Base-by-base conservation (phyloP, 2,888 invertebrate genomes). In the Agonopterix alstromeriana region DNA sequence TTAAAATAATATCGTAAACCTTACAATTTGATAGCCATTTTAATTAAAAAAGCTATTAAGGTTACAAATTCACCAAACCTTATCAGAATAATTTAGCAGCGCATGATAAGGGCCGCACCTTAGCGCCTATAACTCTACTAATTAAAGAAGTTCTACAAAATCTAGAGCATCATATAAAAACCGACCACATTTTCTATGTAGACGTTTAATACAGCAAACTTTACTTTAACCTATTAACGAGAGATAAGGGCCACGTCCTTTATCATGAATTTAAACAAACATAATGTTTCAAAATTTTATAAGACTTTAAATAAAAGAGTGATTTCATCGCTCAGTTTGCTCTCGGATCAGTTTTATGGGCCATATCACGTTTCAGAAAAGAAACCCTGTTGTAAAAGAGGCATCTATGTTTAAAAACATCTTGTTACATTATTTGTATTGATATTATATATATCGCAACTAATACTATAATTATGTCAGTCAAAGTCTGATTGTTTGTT, bases 101-200 rank as follows among this genome's bases (percentile, higher is more conserved):
- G 55, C 47, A 7, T 45, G 83, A 84, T 82, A 82, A 77, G 60
- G 61, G 71, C 80, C 82, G 59, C 84, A 67, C 82, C 83, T 76
- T 63, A 63, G 53, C 53, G 54, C 55, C 54, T 66, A 58, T 67
- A 66, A 66, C 53, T 53, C 59, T 48, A 53, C 58, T 55, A 70
- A 72, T 68, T 67, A 57, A 48, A 58, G 50, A 54, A 59, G 54
- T 52, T 36, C 51, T 48, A 12, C n/a, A 42, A 35, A 48, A 49
- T 47, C 48, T 47, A 50, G 35, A 11, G 49, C 36, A 43, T 43
- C 11, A 41, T 46, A 47, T 40, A 46, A 0, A 51, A 27, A 27
- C 27, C 27, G 27, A 27, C 27, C 1, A 27, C 27, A 7, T 27
- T 27, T 27, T 27, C 27, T 7, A 27, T 1, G 1, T 27, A 7